Base-by-base conservation (phyloP, 2,888 invertebrate species). In the Caenorhabditis doughertyi region DNA sequence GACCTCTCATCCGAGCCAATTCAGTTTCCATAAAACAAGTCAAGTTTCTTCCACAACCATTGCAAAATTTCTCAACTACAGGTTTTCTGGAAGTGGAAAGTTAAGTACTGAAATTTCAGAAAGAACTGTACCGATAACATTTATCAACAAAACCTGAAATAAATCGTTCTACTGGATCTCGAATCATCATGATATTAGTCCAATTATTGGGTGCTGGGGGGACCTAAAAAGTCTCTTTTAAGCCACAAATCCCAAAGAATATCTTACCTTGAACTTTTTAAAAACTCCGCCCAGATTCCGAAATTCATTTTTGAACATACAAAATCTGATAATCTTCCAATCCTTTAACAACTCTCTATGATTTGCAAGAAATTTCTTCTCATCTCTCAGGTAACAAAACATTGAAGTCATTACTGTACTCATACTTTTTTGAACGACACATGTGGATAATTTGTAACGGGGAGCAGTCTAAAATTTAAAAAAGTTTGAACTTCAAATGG, bases 341-440 rank as follows among this genome's bases (percentile, higher is more conserved):
- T 86, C 82, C 13, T 65, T 62, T 13, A 86, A 42, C 23, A 87
- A 49, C 7, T 84, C 82, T 13, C 86, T 42, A 47, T 84, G 77
- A 18, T 81, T 77, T 16, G 42, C 53, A 13, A 80, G 53, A 53
- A 87, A 88, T 44, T 70, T 83, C 23, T 64, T 55, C 35, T 81
- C 72, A 29, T 85, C 80, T 18, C 80, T 60, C 11, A 88, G 60
- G 67, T 84, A 84, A 62, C 87, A 88, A 39, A 88, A 79, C 29
- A 88, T 77, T 35, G 83, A 81, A 9, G 87, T 83, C 70, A 85
- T 68, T 13, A 88, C 85, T 3, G 87, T 87, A 32, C 86, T 86
- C 86, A 88, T 86, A 25, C 76, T 79, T 60, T 88, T 88, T 65
- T 88, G 85, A 8, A 88, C 86, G n/a, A 85, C 85, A 68, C 87